Conservation (phyloP, 1,140 invertebrate species). For the honey bee (Apis mellifera) region DNA sequence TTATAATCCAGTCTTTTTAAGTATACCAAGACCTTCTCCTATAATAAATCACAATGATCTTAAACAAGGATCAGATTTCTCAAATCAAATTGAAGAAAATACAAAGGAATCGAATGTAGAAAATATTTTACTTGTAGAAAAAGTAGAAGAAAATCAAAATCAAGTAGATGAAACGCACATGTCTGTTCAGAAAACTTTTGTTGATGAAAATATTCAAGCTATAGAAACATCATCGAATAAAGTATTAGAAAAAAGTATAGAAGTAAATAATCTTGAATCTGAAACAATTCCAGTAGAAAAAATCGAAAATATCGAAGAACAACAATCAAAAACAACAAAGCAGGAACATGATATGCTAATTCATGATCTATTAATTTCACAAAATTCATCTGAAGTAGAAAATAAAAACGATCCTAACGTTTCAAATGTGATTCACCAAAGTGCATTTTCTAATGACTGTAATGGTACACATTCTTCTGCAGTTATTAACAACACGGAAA, state of each 20-base stretch:
- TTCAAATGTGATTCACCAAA: conserved; percentile 55
- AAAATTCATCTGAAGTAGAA: neutral
- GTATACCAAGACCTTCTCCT: conserved; percentile 18
- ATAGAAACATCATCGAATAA: conserved; percentile 75
- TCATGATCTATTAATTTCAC: neutral
- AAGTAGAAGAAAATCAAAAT: conserved; percentile 12
- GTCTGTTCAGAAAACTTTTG: neutral
- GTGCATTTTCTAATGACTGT: conserved; percentile 55
- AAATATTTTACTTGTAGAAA: neutral
- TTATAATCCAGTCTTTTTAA: neutral
- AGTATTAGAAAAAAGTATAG: conserved; percentile 48
- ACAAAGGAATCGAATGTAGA: conserved; percentile 5
- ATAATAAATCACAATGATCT: conserved; percentile 24
- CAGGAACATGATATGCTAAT: neutral
- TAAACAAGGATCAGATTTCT: conserved; percentile 64
- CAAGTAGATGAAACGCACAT: neutral
- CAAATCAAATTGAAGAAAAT: conserved; percentile 25
- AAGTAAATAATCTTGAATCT: conserved; percentile 1
- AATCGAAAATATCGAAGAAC: neutral
- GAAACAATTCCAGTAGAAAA: conserved; percentile 20
- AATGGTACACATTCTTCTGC: conserved; percentile 42
- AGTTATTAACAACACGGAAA: conserved; percentile 9
- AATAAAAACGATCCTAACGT: neutral
- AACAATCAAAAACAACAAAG: neutral
- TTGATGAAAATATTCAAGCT: conserved; percentile 70